Evolutionary conservation across 2,888 invertebrate species (phyloP).

Genomic region (Adineta ricciae): DNA sequence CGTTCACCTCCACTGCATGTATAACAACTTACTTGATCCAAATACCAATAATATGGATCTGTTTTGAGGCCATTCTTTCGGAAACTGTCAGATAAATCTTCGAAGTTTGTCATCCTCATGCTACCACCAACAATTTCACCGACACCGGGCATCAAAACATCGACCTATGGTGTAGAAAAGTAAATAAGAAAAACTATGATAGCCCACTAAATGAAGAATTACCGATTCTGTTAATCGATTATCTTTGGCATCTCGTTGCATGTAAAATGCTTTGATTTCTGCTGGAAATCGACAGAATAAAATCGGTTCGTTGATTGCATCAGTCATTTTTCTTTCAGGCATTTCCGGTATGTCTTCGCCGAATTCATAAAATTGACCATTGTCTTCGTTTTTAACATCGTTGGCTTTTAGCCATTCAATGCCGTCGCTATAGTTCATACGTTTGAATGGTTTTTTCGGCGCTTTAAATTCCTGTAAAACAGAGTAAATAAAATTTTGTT

Average conservation of each 20-base stretch:
- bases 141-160: slow-evolving; percentile 87
- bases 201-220: slow-evolving; percentile 51
- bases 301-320: slow-evolving; percentile 84
- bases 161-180: slow-evolving; percentile 56
- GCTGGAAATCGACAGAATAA: slow-evolving; percentile 86
- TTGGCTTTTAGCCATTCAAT: slow-evolving; percentile 79
- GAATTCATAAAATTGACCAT: slow-evolving; percentile 83
- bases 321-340: slow-evolving; percentile 97
- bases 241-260: slow-evolving; percentile 78
- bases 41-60: slow-evolving; percentile 93
- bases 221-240: slow-evolving; percentile 80
- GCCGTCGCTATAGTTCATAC: slow-evolving; percentile 88
- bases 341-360: slow-evolving; percentile 99
- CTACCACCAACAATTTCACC: slow-evolving; percentile 97
- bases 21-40: slow-evolving; percentile 63
- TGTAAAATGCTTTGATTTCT: slow-evolving; percentile 94
- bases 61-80: slow-evolving; percentile 80
- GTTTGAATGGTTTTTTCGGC: slow-evolving; percentile 76
- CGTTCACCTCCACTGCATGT: slow-evolving; percentile 70
- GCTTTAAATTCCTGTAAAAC: slow-evolving; percentile 60
- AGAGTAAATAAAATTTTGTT: not conserved
- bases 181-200: too few relatives aligned
- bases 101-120: slow-evolving; percentile 86
- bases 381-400: slow-evolving; percentile 85
- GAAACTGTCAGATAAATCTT: slow-evolving; percentile 75